Evolutionary conservation across 2,113 vertebrate species (phyloP).

Genomic region (Numida meleagris): DNA sequence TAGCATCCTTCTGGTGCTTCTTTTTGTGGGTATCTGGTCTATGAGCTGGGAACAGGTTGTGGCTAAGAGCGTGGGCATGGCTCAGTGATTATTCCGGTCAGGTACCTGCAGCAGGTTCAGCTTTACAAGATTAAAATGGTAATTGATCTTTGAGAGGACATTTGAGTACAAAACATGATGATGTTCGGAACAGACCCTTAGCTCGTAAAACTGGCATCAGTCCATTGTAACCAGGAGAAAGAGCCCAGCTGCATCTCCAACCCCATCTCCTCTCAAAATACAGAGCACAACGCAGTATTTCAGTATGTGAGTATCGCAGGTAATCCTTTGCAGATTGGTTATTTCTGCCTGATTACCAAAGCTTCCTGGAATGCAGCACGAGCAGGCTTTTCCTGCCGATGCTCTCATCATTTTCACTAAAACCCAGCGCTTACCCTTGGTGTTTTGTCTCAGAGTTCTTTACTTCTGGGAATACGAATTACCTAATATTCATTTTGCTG

Average conservation of each 20-base stretch:
- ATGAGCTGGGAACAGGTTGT: neutral
- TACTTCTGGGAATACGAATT: neutral
- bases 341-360: neutral
- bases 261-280: neutral
- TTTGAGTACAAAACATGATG: neutral
- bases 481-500: neutral
- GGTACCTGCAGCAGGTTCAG: neutral
- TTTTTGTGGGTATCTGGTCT: neutral
- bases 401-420: neutral
- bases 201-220: neutral
- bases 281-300: accelerated
- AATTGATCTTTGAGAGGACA: slow-evolving; percentile 9
- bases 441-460: neutral
- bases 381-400: neutral
- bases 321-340: neutral
- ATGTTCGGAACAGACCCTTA: neutral
- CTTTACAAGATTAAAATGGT: slow-evolving; percentile 4
- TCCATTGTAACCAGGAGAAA: neutral
- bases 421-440: neutral
- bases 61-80: neutral
- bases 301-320: neutral
- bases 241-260: neutral
- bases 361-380: neutral
- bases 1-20: neutral
- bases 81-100: neutral